Evolutionary conservation across 2,797 vertebrate genomes (phyloP).

Genomic region (Enteromius mattozi): DNA sequence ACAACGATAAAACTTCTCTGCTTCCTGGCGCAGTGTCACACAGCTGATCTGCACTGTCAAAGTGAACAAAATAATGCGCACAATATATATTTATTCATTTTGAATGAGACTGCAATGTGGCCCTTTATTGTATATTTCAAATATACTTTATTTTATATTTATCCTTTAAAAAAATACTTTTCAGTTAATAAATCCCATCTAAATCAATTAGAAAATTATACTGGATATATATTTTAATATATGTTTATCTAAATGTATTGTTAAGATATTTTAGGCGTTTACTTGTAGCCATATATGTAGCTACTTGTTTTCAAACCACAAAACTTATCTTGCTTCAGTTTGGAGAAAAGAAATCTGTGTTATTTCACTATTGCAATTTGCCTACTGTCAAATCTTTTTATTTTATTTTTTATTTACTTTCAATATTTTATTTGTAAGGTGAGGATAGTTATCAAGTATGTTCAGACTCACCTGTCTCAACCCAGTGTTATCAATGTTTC

Average conservation of each 20-base stretch:
- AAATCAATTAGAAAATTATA: neutral
- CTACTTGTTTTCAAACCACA: neutral
- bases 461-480: neutral
- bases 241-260: neutral
- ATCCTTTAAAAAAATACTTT: neutral
- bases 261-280: neutral
- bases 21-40: constrained; percentile 59
- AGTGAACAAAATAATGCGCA: no score
- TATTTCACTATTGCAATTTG: neutral
- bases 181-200: neutral
- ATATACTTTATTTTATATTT: neutral
- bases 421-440: neutral
- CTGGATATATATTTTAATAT: neutral
- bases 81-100: neutral
- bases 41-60: constrained; percentile 30
- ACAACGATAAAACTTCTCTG: constrained; percentile 43
- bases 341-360: neutral
- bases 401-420: neutral
- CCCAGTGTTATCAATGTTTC: neutral
- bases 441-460: neutral
- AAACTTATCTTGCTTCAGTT: neutral
- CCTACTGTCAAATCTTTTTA: no score
- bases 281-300: neutral
- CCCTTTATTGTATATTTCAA: neutral
- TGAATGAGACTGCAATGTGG: neutral